Evolutionary conservation across 2,797 vertebrate genomes (phyloP).

Genomic region (Sebastes alutus): DNA sequence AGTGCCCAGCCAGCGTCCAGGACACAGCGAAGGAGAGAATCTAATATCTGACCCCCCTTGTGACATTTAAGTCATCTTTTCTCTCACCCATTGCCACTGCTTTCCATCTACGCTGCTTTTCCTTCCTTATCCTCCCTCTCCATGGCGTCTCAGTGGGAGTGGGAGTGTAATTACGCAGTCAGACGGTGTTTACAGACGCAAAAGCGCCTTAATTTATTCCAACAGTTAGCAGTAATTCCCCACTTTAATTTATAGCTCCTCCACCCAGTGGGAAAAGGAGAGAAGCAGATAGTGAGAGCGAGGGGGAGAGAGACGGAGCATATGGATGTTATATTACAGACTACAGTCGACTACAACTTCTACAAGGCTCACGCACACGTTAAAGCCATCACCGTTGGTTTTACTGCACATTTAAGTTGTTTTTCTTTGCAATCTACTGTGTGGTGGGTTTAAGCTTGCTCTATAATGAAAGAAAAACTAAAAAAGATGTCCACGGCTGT

Average conservation of each 20-base stretch:
- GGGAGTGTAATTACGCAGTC: slow-evolving; percentile 86
- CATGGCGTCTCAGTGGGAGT: slow-evolving; percentile 79
- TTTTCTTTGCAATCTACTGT: slow-evolving; percentile 24
- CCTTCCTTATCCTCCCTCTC: slow-evolving; percentile 66
- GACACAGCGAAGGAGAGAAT: slow-evolving; percentile 22
- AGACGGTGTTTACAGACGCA: slow-evolving; percentile 87
- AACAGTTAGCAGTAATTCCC: slow-evolving; percentile 88
- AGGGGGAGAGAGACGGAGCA: slow-evolving; percentile 50
- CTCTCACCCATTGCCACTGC: slow-evolving; percentile 28
- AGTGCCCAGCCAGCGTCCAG: slow-evolving; percentile 30
- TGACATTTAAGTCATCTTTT: slow-evolving; percentile 52
- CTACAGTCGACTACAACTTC: slow-evolving; percentile 36
- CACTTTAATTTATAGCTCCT: slow-evolving; percentile 87
- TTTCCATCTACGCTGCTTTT: slow-evolving; percentile 48
- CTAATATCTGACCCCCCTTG: slow-evolving; percentile 51
- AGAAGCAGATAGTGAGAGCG: slow-evolving; percentile 60
- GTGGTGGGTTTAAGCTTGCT: neutral
- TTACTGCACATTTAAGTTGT: slow-evolving; percentile 29
- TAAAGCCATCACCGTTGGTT: slow-evolving; percentile 20
- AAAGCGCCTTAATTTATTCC: slow-evolving; percentile 87
- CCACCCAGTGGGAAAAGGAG: slow-evolving; percentile 77
- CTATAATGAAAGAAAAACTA: slow-evolving; percentile 16
- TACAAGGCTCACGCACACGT: slow-evolving; percentile 19
- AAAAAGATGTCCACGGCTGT: neutral
- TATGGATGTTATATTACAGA: slow-evolving; percentile 61